Evolutionary conservation across 2,797 vertebrate genomes (phyloP), one percentile per base, ranked within the genome.

Genomic region (Bradypodion pumilum): DNA sequence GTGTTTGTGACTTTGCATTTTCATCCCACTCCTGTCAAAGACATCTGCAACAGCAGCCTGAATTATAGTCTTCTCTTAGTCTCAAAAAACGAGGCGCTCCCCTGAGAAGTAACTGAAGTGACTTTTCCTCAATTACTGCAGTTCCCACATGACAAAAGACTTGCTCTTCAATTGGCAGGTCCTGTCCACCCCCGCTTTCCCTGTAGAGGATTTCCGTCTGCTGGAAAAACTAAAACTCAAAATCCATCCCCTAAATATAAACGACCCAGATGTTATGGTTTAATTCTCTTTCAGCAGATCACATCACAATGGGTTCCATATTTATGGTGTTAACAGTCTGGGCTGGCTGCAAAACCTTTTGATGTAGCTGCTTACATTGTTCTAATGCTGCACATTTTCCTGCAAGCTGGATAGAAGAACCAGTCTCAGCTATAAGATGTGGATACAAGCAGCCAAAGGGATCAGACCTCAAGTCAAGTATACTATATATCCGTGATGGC

Each of bases 41-140:
- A 78, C 37, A 40, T 79, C 82, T 32, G 27, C 2, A 29, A 72
- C 60, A n/a, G 25, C 56, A n/a, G 42, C 49, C 91, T 75, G 82
- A 91, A 90, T 88, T 76, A 73, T 5, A 86, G 29, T 52, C 42
- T 89, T 73, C 78, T 80, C 91, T 92, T 78, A 85, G 23, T 2
- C 73, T 82, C 83, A 68, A 88, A 82, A 78, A 87, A 27, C 2
- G 59, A 63, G 63, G 86, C 21, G 68, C 35, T 0, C 12, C 0
- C 10, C 83, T 73, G 73, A 72, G 87, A 86, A 86, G 0, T 74
- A 40, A 86, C 1, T 85, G 82, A 89, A 84, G 8, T 0, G 52
- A 1, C 21, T 66, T 73, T 74, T 69, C 70, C 87, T 86, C 46
- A 82, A 49, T 65, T 52, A 74, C 52, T 81, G 44, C 46, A 21